These are phyloP conservation scores for Luehdorfia chinensis DNA, from an alignment of 1,140 invertebrate species.

Conservation along the genomic window DNA sequence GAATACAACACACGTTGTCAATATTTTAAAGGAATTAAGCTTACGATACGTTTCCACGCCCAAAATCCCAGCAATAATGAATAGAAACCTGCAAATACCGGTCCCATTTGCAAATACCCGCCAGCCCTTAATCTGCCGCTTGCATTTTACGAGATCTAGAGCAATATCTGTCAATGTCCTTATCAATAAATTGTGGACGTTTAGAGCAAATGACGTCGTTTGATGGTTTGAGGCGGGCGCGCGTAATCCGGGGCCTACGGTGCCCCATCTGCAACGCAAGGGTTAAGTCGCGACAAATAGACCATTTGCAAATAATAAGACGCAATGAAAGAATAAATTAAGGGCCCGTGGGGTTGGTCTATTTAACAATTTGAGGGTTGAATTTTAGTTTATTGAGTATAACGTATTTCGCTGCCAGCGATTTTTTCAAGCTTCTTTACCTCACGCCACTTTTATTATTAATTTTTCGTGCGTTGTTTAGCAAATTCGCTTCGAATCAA, in stretches of 20 bases:
- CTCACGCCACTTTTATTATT: too few relatives aligned
- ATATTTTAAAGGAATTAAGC: too few relatives aligned
- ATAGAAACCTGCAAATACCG: slow-evolving; percentile 48
- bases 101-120: slow-evolving; percentile 64
- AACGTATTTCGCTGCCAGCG: background rate
- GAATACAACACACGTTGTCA: too few relatives aligned
- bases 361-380: slow-evolving; percentile 25
- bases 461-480: too few relatives aligned
- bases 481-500: too few relatives aligned
- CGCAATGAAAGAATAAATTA: slow-evolving; percentile 76
- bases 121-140: slow-evolving; percentile 68
- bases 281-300: slow-evolving; percentile 76
- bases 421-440: too few relatives aligned
- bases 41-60: too few relatives aligned
- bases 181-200: slow-evolving; percentile 74
- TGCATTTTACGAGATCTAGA: slow-evolving; percentile 68
- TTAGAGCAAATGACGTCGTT: slow-evolving; percentile 69
- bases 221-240: slow-evolving; percentile 61
- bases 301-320: slow-evolving; percentile 77
- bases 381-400: slow-evolving; percentile 11
- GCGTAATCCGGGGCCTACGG: slow-evolving; percentile 59
- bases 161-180: slow-evolving; percentile 76
- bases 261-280: slow-evolving; percentile 71
- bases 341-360: slow-evolving; percentile 28
- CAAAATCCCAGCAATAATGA: slow-evolving; percentile 54